A percentile compares a stretch with the other conserved stretches of the same genome.
Evolutionary conservation across 2,888 invertebrate genomes (phyloP).

Genomic region (Agrotis exclamationis): DNA sequence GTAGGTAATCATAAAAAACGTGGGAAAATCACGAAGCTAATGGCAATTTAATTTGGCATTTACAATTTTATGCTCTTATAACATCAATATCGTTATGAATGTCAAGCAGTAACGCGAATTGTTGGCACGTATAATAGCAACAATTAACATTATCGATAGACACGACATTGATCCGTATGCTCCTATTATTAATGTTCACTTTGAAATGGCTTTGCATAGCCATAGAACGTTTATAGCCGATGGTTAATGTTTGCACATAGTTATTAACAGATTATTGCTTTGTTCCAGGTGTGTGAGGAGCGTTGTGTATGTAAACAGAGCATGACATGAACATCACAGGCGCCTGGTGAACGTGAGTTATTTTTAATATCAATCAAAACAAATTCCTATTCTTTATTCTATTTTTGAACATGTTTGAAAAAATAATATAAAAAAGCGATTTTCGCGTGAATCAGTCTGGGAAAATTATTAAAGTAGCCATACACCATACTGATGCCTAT

Average conservation of each 20-base stretch:
- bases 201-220: constrained; percentile 24
- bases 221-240: constrained; percentile 30
- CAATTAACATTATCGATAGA: constrained; percentile 22
- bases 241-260: constrained; percentile 40
- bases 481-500: no score
- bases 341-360: constrained; percentile 60
- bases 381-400: constrained; percentile 9
- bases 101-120: constrained; percentile 24
- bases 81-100: constrained; percentile 33
- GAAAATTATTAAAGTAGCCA: no score
- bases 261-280: constrained; percentile 48
- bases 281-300: constrained; percentile 68
- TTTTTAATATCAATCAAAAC: constrained; percentile 44
- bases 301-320: constrained; percentile 54
- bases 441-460: no score
- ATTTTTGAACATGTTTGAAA: not conserved
- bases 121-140: constrained; percentile 39
- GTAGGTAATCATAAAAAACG: no score
- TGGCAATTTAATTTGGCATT: constrained; percentile 6
- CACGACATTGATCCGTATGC: constrained; percentile 40
- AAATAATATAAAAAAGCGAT: no score
- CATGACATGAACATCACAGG: constrained; percentile 58
- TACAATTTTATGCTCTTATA: constrained; percentile 16
- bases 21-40: not conserved
- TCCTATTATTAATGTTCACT: constrained; percentile 20